Evolutionary conservation across 1,140 invertebrate species (phyloP).

Genomic region (Ctenoplectra terminalis): DNA sequence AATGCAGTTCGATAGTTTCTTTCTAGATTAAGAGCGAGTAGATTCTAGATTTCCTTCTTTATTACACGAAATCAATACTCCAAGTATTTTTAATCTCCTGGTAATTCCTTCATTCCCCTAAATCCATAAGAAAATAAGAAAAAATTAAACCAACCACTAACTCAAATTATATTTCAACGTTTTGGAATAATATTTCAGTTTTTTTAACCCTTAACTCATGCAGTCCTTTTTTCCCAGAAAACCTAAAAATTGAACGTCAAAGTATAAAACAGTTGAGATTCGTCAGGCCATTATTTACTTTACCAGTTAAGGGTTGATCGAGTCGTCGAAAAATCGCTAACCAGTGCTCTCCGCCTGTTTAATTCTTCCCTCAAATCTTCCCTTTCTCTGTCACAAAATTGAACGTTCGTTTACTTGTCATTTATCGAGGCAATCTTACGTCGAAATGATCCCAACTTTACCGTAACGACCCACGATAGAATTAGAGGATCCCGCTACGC

Average conservation of each 20-base stretch:
- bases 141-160: neutral
- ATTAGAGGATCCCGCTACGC: slow-evolving; percentile 26
- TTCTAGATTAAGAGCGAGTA: neutral
- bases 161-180: too few relatives aligned
- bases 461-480: slow-evolving; percentile 17
- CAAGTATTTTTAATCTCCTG: too few relatives aligned
- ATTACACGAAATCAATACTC: too few relatives aligned
- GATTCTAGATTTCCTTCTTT: too few relatives aligned
- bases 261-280: too few relatives aligned
- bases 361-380: neutral
- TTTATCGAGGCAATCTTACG: neutral
- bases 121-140: neutral
- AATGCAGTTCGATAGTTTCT: neutral
- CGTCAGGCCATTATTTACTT: too few relatives aligned
- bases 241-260: too few relatives aligned
- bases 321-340: neutral
- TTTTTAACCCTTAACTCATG: too few relatives aligned
- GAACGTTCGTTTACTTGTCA: neutral
- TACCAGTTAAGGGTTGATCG: too few relatives aligned
- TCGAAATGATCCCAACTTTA: neutral
- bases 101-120: neutral
- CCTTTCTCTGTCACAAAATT: neutral
- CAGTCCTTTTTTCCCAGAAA: too few relatives aligned
- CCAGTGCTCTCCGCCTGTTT: neutral
- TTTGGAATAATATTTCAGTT: too few relatives aligned